phyloP scores from a whole-genome alignment of 64 coral and sea anemone species.

The Orbicella faveolata region DNA sequence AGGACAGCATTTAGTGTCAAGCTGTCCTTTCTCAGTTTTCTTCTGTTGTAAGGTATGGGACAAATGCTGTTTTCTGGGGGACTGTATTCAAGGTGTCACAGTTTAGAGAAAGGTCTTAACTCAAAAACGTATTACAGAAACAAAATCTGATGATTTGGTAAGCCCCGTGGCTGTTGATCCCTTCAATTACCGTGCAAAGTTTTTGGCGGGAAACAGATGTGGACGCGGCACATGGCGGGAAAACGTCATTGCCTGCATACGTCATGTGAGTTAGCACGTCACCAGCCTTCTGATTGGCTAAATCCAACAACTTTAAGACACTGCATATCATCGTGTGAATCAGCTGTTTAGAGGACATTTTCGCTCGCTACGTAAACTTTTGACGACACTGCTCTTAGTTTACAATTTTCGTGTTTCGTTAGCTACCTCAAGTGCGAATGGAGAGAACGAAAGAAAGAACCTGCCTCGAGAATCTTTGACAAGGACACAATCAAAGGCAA shows the following conservation, averaged over 20 bases:
- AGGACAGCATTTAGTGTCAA: no score
- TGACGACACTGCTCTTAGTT: neutral
- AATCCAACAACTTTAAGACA: neutral
- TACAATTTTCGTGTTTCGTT: constrained; percentile 6
- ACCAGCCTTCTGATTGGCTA: neutral
- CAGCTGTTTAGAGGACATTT: no score
- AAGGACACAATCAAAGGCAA: constrained; percentile 66
- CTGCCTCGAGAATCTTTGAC: constrained; percentile 38
- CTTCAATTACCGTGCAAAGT: neutral
- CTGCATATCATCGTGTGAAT: neutral
- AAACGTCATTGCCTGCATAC: neutral
- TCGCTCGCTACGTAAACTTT: neutral
- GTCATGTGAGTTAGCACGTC: neutral
- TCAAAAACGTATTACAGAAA: no score
- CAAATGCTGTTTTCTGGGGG: no score
- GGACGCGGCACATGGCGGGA: neutral
- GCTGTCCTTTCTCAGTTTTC: no score
- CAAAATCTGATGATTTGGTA: no score
- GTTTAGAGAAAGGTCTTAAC: no score
- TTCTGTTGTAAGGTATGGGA: no score
- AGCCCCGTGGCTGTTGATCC: no score
- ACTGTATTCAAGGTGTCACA: no score
- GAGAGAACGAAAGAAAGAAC: constrained; percentile 51
- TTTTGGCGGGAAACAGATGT: neutral
- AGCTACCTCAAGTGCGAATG: constrained; percentile 91